Evolutionary conservation across 1,140 invertebrate genomes (phyloP).

Genomic region (Cyclargus thomasi): DNA sequence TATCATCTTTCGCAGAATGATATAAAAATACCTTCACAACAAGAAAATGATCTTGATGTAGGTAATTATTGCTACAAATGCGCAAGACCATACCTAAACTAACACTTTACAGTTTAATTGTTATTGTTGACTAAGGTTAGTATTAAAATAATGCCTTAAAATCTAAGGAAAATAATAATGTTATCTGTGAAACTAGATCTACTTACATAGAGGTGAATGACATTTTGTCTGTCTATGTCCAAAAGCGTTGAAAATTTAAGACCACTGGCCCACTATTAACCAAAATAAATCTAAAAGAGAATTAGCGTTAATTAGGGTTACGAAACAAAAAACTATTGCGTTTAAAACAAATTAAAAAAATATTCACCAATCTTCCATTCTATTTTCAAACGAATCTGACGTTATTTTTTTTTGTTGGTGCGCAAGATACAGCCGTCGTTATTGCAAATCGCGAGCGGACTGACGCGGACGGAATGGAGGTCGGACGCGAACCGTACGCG

Average conservation of each 20-base stretch:
- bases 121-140: too few relatives aligned
- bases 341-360: conserved; percentile 9
- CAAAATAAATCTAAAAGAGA: conserved; percentile 49
- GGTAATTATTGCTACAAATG: too few relatives aligned
- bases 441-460: conserved; percentile 17
- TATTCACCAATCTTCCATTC: conserved; percentile 31
- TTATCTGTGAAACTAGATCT: conserved; percentile 29
- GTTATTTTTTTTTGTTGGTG: conserved; percentile 14
- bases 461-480: conserved; percentile 6
- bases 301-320: conserved; percentile 24
- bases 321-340: conserved; percentile 20
- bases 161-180: neutral
- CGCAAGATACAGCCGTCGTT: conserved; percentile 20
- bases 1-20: neutral
- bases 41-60: neutral
- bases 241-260: conserved; percentile 28
- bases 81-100: too few relatives aligned
- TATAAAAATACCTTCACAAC: neutral
- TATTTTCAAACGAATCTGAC: conserved; percentile 17
- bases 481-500: neutral
- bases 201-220: conserved; percentile 69
- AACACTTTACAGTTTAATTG: too few relatives aligned
- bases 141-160: neutral
- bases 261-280: conserved; percentile 37
- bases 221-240: conserved; percentile 37